A percentile compares a stretch with the other conserved stretches of the same genome.
Conservation (phyloP, 1,140 invertebrate species). For the Nilaparvata lugens region DNA sequence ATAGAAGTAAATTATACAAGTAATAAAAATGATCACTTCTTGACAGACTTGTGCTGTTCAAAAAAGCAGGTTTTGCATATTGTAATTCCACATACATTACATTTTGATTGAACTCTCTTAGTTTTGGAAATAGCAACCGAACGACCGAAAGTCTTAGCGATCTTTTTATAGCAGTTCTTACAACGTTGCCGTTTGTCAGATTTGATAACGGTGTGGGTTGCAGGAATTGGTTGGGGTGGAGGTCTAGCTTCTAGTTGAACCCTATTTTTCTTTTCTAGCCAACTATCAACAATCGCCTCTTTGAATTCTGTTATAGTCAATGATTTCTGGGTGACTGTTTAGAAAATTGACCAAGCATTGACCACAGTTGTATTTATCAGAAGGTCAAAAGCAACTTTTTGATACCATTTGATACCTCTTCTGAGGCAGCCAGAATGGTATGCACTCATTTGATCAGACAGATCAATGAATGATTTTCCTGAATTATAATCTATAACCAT, state of each 20-base stretch:
- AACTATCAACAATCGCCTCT: not conserved
- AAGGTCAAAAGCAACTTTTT: constrained; percentile 17
- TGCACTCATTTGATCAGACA: constrained; percentile 30
- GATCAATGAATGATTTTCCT: constrained; percentile 20
- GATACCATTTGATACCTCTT: constrained; percentile 20
- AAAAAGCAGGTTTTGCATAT: not conserved
- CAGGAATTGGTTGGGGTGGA: not conserved
- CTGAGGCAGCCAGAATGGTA: constrained; percentile 21
- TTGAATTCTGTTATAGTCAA: not conserved
- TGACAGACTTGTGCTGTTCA: constrained; percentile 8
- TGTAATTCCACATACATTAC: not conserved
- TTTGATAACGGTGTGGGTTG: not conserved
- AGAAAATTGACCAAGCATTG: constrained; percentile 16
- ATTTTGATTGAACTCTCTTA: not conserved
- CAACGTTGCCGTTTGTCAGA: not conserved
- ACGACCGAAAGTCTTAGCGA: not conserved
- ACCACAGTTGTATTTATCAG: constrained; percentile 6
- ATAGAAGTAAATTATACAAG: no score
- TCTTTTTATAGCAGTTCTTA: not conserved
- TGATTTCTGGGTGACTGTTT: constrained; percentile 12
- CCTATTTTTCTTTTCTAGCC: not conserved
- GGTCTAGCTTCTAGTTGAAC: not conserved
- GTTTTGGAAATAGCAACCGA: not conserved
- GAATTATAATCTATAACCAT: constrained; percentile 36
- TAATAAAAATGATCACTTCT: constrained; percentile 17